Evolutionary conservation across 2,113 vertebrate genomes (phyloP).

Genomic region (Octodon degus): DNA sequence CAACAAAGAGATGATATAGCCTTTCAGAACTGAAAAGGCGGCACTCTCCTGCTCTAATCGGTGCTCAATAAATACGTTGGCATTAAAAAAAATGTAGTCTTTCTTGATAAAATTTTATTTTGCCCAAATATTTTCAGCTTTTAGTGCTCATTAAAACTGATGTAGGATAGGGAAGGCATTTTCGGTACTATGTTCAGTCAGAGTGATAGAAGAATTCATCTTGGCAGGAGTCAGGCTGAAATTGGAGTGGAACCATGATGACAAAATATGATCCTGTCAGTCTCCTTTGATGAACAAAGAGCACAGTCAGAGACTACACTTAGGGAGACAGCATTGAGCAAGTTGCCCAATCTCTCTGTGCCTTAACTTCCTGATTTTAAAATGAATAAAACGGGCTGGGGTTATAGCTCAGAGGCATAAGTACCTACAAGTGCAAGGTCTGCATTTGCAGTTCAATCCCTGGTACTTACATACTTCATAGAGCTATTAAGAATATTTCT

Average conservation of each 20-base stretch:
- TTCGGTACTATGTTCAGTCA: not conserved
- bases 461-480: not conserved
- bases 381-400: too few relatives aligned
- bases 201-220: not conserved
- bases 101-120: not conserved
- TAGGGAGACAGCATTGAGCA: not conserved
- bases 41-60: not conserved
- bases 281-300: not conserved
- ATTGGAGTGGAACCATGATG: not conserved
- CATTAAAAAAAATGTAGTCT: not conserved
- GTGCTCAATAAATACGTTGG: conserved; percentile 61
- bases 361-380: not conserved
- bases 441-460: too few relatives aligned
- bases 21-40: not conserved
- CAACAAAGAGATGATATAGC: not conserved
- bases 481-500: not conserved
- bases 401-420: too few relatives aligned
- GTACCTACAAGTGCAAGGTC: too few relatives aligned
- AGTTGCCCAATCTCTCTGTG: not conserved
- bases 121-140: not conserved
- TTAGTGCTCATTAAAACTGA: not conserved
- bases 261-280: not conserved
- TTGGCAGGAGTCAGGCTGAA: not conserved
- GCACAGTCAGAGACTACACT: not conserved
- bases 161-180: not conserved